These are phyloP conservation scores for Bimastos eiseni DNA, from an alignment of 2,888 invertebrate species.

Conservation along the genomic window DNA sequence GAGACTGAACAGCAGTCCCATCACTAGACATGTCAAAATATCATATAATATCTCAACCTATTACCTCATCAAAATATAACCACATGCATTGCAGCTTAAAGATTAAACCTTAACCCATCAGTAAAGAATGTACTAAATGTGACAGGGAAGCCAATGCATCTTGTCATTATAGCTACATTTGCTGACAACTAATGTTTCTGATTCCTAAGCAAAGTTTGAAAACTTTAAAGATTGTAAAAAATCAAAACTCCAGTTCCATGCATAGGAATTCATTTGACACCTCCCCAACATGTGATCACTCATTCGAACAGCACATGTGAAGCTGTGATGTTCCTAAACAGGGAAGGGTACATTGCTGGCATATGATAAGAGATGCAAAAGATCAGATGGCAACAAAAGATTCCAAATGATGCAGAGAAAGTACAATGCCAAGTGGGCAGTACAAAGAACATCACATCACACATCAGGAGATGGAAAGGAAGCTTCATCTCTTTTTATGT, in stretches of 20 bases:
- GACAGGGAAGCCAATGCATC: too few relatives aligned
- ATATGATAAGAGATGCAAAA: too few relatives aligned
- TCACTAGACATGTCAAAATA: constrained; percentile 14
- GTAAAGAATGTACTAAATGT: neutral
- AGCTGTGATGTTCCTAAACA: neutral
- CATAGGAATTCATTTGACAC: neutral
- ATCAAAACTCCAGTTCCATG: neutral
- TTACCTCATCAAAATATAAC: neutral
- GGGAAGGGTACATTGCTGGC: too few relatives aligned
- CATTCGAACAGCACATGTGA: neutral
- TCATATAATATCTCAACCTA: neutral
- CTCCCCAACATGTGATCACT: neutral
- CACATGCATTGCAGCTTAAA: neutral
- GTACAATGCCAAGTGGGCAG: neutral
- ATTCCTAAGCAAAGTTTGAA: neutral
- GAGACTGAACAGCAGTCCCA: constrained; percentile 1
- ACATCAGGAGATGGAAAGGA: neutral
- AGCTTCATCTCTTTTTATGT: neutral
- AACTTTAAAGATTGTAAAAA: neutral
- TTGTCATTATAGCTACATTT: too few relatives aligned
- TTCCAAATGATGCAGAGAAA: too few relatives aligned
- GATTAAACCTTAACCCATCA: neutral
- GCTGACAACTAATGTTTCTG: too few relatives aligned
- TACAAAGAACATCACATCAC: neutral
- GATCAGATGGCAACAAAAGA: too few relatives aligned